Conservation (phyloP, 2,797 vertebrate species). For the Malacoraja senta region DNA sequence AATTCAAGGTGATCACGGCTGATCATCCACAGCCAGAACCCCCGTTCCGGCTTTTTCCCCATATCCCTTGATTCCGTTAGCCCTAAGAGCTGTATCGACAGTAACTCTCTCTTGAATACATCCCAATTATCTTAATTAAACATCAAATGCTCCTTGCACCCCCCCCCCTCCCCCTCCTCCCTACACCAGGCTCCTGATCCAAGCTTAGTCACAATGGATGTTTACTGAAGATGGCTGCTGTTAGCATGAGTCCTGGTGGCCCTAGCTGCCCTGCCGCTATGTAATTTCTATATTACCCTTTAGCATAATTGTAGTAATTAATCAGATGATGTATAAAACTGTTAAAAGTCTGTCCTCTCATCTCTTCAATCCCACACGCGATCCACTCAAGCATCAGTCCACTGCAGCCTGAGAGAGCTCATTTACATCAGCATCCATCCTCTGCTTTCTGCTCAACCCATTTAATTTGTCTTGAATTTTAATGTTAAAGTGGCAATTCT, state of each 20-base stretch:
- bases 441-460: neutral
- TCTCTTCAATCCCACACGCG: neutral
- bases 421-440: neutral
- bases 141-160: neutral
- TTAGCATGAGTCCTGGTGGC: neutral
- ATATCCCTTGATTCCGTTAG: too few relatives aligned
- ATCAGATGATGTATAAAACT: slow-evolving; percentile 28
- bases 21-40: too few relatives aligned
- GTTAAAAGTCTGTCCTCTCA: slow-evolving; percentile 34
- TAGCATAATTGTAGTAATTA: slow-evolving; percentile 34
- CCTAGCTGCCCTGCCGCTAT: slow-evolving; percentile 8
- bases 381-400: neutral
- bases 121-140: neutral
- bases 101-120: too few relatives aligned
- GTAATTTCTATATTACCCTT: slow-evolving; percentile 29
- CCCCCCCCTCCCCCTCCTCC: neutral
- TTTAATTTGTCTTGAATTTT: neutral
- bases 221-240: neutral
- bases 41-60: too few relatives aligned
- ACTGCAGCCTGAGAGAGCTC: neutral
- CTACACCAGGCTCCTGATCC: neutral
- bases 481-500: neutral
- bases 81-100: too few relatives aligned
- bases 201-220: neutral
- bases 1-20: too few relatives aligned